Percentiles rank a stretch among this genome's conserved stretches.
Conservation (phyloP, 2,888 invertebrate genomes). For the Sphaerophoria rueppellii region DNA sequence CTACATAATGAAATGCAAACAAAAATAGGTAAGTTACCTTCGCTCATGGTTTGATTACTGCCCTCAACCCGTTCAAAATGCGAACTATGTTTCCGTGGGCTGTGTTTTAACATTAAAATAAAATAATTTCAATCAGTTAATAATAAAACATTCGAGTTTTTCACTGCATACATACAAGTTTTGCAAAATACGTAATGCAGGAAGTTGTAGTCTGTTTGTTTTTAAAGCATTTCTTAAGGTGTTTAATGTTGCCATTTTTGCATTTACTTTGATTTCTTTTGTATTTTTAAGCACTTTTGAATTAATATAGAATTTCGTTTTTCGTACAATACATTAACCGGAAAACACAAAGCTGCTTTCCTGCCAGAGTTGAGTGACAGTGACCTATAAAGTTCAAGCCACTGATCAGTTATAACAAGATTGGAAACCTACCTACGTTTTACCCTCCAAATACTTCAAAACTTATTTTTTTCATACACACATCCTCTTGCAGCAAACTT, state of each 20-base stretch:
- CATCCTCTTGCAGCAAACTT: no score
- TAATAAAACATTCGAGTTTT: background rate
- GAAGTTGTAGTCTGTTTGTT: slow-evolving; percentile 7
- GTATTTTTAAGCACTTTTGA: background rate
- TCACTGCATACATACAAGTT: slow-evolving; percentile 34
- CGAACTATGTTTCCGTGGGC: slow-evolving; percentile 17
- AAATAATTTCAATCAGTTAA: background rate
- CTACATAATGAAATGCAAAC: no score
- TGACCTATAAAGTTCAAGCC: no score
- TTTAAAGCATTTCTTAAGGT: slow-evolving; percentile 18
- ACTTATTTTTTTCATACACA: no score
- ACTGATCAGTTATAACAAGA: no score
- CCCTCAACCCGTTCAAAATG: slow-evolving; percentile 12
- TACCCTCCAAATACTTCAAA: no score
- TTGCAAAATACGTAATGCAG: slow-evolving; percentile 38
- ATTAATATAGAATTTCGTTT: background rate
- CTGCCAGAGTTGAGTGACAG: no score
- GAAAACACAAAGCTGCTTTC: no score
- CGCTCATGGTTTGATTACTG: slow-evolving; percentile 46
- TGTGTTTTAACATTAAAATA: background rate
- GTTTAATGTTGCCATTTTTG: slow-evolving; percentile 42
- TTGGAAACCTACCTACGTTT: no score
- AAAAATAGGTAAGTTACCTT: slow-evolving; percentile 41
- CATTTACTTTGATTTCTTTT: background rate
- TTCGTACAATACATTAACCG: no score